phyloP scores from a whole-genome alignment of 2,888 invertebrate genomes.

The Agrotis clavis region DNA sequence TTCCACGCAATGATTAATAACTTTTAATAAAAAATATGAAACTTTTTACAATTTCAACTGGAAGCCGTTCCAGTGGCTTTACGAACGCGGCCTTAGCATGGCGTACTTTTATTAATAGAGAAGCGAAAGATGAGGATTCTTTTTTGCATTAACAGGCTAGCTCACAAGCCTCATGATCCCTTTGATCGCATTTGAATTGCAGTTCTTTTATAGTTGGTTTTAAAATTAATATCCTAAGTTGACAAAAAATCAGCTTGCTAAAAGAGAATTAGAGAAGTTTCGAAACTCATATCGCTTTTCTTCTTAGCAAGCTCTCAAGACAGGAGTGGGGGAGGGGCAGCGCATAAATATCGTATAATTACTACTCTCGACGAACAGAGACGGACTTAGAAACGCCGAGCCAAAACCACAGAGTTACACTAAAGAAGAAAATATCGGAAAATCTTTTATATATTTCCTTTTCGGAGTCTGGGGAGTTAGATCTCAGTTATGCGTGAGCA shows the following conservation, averaged over 20 bases:
- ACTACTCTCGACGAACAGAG: constrained; percentile 75
- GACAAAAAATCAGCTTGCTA: constrained; percentile 56
- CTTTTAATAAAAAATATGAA: constrained; percentile 59
- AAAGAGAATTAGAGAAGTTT: constrained; percentile 70
- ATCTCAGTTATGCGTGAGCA: neutral
- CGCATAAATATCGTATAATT: constrained; percentile 85
- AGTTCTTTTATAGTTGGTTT: constrained; percentile 52
- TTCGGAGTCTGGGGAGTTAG: neutral
- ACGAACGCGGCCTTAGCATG: constrained; percentile 31
- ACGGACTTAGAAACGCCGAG: constrained; percentile 57
- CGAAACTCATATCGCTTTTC: constrained; percentile 76
- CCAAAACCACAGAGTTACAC: neutral
- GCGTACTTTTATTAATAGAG: constrained; percentile 57
- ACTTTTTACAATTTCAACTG: constrained; percentile 46
- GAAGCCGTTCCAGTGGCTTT: constrained; percentile 34
- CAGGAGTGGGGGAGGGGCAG: constrained; percentile 71
- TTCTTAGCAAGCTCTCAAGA: constrained; percentile 73
- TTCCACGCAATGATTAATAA: constrained; percentile 66
- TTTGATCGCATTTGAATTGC: constrained; percentile 55
- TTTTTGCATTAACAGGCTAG: constrained; percentile 48
- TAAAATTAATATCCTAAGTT: constrained; percentile 59
- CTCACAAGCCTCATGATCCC: constrained; percentile 41
- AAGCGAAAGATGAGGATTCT: constrained; percentile 44
- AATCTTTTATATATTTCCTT: neutral
- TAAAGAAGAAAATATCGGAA: neutral